Conservation (phyloP, 2,113 vertebrate species). For the Carollia perspicillata region DNA sequence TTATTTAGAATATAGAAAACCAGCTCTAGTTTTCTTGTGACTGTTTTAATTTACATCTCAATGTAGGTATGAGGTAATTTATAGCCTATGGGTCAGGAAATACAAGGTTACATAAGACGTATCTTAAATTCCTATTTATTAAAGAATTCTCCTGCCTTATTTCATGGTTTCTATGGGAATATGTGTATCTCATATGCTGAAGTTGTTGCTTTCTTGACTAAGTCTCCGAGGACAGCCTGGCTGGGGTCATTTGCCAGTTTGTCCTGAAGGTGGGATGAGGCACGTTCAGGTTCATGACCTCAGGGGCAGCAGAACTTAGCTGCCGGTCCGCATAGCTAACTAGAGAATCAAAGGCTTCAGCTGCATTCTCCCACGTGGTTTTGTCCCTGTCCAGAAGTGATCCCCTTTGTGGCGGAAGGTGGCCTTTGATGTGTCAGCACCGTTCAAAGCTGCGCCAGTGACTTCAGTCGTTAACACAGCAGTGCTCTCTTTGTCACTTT, state of each 20-base stretch:
- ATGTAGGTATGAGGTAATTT: not conserved
- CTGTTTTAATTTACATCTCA: not conserved
- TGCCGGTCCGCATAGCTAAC: not conserved
- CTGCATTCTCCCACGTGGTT: not conserved
- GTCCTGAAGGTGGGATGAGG: not conserved
- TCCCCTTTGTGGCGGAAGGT: not conserved
- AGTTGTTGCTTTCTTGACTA: not conserved
- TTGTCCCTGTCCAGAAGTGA: not conserved
- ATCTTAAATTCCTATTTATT: not conserved
- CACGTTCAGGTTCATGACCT: not conserved
- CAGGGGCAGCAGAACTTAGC: not conserved
- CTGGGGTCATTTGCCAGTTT: not conserved
- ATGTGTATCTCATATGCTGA: not conserved
- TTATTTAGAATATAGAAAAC: not conserved
- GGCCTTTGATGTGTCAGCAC: constrained; percentile 38
- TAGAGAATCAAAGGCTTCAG: not conserved
- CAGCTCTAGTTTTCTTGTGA: not conserved
- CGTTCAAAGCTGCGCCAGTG: not conserved
- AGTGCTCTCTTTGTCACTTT: constrained; percentile 24
- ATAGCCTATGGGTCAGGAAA: not conserved
- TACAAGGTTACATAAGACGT: not conserved
- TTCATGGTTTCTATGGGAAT: not conserved
- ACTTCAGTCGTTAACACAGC: constrained; percentile 21
- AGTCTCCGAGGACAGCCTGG: not conserved
- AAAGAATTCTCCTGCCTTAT: not conserved